Conservation (phyloP, 1,140 invertebrate species). For the Muscidifurax raptorellus region DNA sequence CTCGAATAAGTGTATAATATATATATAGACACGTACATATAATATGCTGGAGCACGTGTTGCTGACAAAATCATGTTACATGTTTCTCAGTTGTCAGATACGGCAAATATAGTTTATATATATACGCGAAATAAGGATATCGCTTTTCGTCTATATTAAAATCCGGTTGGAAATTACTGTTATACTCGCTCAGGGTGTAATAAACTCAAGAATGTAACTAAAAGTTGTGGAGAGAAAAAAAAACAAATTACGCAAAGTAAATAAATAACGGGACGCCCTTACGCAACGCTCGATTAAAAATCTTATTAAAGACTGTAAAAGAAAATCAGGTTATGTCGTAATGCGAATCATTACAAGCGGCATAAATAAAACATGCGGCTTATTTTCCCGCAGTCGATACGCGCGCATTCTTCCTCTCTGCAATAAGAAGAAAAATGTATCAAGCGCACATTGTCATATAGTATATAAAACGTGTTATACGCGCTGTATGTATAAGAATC, state of each 20-base stretch:
- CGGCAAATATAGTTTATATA: background rate
- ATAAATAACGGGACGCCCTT: background rate
- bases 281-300: background rate
- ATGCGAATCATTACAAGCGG: background rate
- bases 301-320: conserved; percentile 1
- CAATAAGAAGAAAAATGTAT: too few species aligned
- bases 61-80: background rate
- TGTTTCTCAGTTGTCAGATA: too few species aligned
- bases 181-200: background rate
- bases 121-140: too few species aligned
- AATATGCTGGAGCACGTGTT: background rate
- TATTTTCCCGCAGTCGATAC: too few species aligned
- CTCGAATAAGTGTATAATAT: too few species aligned
- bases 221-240: background rate
- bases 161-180: background rate
- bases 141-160: background rate
- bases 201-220: background rate
- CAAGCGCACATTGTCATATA: too few species aligned
- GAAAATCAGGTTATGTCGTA: background rate
- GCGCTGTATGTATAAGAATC: too few species aligned
- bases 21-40: too few species aligned
- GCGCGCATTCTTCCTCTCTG: too few species aligned
- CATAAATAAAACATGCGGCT: background rate
- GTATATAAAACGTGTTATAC: too few species aligned
- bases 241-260: background rate